Evolutionary conservation across 1,140 invertebrate genomes (phyloP).

Genomic region (Brachionus calyciflorus): DNA sequence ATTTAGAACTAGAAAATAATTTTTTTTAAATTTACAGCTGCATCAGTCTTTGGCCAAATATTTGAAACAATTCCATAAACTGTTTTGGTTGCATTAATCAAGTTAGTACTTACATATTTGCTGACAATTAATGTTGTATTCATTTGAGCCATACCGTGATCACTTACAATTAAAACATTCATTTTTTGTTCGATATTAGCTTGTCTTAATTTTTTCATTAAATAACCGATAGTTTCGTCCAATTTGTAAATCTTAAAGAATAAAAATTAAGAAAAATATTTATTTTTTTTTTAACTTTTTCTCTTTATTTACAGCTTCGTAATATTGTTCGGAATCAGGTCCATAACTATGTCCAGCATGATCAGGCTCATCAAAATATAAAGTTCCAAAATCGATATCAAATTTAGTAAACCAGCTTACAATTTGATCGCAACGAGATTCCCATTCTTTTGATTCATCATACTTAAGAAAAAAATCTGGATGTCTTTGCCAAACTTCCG

Average conservation of each 20-base stretch:
- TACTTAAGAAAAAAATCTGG: constrained; percentile 37
- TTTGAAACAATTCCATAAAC: constrained; percentile 42
- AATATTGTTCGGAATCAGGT: constrained; percentile 30
- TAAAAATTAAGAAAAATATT: not conserved
- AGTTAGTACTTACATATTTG: not conserved
- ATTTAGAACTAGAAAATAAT: not conserved
- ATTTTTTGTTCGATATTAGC: not conserved
- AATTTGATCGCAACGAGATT: constrained; percentile 64
- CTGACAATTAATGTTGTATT: not conserved
- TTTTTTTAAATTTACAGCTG: not conserved
- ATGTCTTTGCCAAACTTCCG: constrained; percentile 32
- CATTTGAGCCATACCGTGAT: constrained; percentile 46
- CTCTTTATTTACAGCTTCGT: not conserved
- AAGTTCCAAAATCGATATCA: constrained; percentile 62
- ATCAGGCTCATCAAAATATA: constrained; percentile 76
- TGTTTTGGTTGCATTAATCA: not conserved
- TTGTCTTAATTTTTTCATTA: constrained; percentile 16
- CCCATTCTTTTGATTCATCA: not conserved
- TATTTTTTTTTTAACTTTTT: not conserved
- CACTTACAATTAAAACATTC: constrained; percentile 40
- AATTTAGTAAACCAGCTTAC: constrained; percentile 69
- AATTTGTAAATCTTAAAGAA: constrained; percentile 16
- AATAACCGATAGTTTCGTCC: constrained; percentile 40
- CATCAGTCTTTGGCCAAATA: not conserved
- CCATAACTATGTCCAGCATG: constrained; percentile 61